A percentile compares a stretch with the other conserved stretches of the same genome.
These are phyloP conservation scores for Takifugu rubripes DNA, from an alignment of 2,797 vertebrate genomes.

Conservation along the genomic window DNA sequence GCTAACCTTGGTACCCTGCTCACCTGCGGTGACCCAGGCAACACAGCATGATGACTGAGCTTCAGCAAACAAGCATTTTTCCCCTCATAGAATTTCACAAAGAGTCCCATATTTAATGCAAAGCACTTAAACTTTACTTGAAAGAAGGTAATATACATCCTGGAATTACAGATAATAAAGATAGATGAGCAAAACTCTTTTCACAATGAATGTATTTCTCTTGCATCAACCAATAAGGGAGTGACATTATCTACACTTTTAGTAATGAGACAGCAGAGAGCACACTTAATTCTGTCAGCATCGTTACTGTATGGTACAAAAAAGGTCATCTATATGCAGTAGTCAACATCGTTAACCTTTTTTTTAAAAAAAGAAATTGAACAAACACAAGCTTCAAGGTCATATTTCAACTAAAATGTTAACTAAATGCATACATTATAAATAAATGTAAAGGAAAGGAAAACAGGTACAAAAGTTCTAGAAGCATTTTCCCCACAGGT, in stretches of 20 bases:
- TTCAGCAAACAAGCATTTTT: background rate
- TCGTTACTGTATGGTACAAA: conserved; percentile 73
- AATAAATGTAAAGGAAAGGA: conserved; percentile 76
- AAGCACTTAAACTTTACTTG: conserved; percentile 84
- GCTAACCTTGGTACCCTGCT: no score
- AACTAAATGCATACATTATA: conserved; percentile 81
- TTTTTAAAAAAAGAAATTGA: conserved; percentile 46
- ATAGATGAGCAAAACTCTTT: conserved; percentile 81
- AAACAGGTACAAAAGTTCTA: conserved; percentile 62
- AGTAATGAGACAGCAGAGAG: conserved; percentile 74
- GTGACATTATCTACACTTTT: conserved; percentile 75
- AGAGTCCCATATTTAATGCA: conserved; percentile 73
- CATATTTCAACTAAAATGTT: conserved; percentile 68
- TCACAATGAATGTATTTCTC: conserved; percentile 78
- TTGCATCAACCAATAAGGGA: conserved; percentile 67
- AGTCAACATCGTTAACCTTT: conserved; percentile 69
- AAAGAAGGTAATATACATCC: conserved; percentile 87
- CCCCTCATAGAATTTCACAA: background rate
- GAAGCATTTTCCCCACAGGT: conserved; percentile 72
- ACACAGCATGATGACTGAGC: no score
- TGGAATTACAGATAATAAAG: conserved; percentile 84
- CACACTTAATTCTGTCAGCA: conserved; percentile 72
- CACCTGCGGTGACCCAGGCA: no score
- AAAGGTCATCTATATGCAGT: conserved; percentile 72
- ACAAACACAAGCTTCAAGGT: conserved; percentile 49